A percentile compares a stretch with the other conserved stretches of the same genome.
Evolutionary conservation across 2,113 vertebrate species (phyloP).

Genomic region (Paradoxurus hermaphroditus): DNA sequence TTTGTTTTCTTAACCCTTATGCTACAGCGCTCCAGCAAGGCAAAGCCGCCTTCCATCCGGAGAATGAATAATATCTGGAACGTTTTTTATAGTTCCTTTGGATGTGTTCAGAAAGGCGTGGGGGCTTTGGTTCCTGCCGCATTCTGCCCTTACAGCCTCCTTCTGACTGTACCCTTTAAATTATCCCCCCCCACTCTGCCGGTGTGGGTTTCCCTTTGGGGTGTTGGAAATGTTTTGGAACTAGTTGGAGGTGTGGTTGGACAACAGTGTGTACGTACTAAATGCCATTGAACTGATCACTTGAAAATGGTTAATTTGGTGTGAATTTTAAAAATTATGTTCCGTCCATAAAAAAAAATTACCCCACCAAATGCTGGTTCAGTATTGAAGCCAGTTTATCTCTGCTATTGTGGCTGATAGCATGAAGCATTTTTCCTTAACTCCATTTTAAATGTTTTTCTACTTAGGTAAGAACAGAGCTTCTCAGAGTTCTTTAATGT

Average conservation of each 20-base stretch:
- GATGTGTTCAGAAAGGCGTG: background rate
- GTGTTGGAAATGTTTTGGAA: constrained; percentile 32
- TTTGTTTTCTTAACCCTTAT: background rate
- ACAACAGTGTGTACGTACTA: constrained; percentile 32
- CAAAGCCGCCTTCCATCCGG: background rate
- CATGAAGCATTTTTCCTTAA: constrained; percentile 5
- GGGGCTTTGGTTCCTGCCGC: background rate
- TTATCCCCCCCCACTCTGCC: background rate
- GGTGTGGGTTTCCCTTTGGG: background rate
- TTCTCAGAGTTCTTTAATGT: constrained; percentile 31
- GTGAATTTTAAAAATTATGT: constrained; percentile 12
- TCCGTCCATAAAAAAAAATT: constrained; percentile 40
- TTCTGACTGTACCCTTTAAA: background rate
- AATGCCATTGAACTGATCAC: constrained; percentile 43
- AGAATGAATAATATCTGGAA: constrained; percentile 10
- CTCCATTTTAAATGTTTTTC: background rate
- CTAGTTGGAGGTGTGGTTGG: background rate
- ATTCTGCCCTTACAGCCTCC: background rate
- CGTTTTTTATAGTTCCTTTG: background rate
- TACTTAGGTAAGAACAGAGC: constrained; percentile 38
- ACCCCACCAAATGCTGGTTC: constrained; percentile 25
- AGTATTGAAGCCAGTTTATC: constrained; percentile 22
- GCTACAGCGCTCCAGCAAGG: background rate
- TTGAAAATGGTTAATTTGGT: constrained; percentile 50
- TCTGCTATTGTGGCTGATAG: constrained; percentile 15